Base-by-base conservation (phyloP, 2,888 invertebrate species). In the Cinara cedri region DNA sequence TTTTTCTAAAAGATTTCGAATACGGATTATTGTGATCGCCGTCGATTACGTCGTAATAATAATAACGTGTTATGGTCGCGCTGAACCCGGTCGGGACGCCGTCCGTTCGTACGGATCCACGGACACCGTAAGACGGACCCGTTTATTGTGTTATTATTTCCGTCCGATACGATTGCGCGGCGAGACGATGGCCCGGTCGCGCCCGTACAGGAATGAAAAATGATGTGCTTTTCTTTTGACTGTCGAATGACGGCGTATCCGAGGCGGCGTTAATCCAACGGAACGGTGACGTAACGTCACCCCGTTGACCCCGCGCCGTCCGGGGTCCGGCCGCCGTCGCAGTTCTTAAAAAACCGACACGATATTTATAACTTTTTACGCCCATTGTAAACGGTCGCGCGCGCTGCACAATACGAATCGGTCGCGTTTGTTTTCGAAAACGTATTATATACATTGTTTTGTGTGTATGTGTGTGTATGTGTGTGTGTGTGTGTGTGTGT, bases 351-450 rank as follows among this genome's bases (percentile, higher is more conserved):
- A n/a, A 62, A 72, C 62, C 72, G 72, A 76, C 55, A 76, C 68
- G 49, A 76, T 76, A 76, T 76, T 76, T 68, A 76, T 76, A 76
- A 68, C 55, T 68, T 65, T 75, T 66, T 57, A 55, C 68, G 10
- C 26, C 68, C 76, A 68, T 76, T 76, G 76, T 76, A 34, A 66
- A 68, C 66, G 26, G 8, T 4, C 4, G 9, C n/a, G 1, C 34
- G 34, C 34, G 6, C 34, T 6, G 34, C 46, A 68, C 57, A 66
- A 68, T 78, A 68, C 57, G 68, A 57, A 68, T 57, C 65, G 66
- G 66, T 76, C 34, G 46, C 72, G 76, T 76, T 57, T 68, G 57
- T 75, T 75, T 75, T 66, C 57, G 55, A 57, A 66, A 3, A 49
- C 14, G n/a, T 26, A 46, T 42, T 9, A n/a, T 42, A 4, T 62